Percentiles rank a stretch among this genome's conserved stretches.
Evolutionary conservation across 2,797 vertebrate genomes (phyloP).

Genomic region (Poecilia velifera): DNA sequence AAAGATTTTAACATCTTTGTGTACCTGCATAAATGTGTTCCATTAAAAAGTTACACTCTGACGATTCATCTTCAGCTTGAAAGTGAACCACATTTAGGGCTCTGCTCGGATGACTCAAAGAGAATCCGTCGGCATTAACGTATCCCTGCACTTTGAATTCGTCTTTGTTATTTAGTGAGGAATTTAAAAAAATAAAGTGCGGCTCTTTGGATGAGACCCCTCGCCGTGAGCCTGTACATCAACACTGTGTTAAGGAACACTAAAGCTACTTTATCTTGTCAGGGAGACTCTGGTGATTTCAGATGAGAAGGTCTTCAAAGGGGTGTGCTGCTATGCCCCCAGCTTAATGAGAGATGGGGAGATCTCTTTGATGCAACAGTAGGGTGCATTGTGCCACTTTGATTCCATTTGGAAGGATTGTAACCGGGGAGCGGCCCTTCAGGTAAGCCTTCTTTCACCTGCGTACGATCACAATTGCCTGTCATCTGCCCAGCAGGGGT

Average conservation of each 20-base stretch:
- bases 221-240: constrained; percentile 24
- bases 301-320: constrained; percentile 75
- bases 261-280: constrained; percentile 48
- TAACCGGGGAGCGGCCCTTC: constrained; percentile 56
- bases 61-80: constrained; percentile 21
- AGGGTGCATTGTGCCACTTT: constrained; percentile 73
- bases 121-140: constrained; percentile 7
- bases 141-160: background rate
- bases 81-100: constrained; percentile 16
- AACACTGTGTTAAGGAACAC: constrained; percentile 28
- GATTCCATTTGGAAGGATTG: constrained; percentile 76
- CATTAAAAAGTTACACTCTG: constrained; percentile 38
- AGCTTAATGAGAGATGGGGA: constrained; percentile 68
- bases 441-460: constrained; percentile 67
- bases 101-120: constrained; percentile 8
- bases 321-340: constrained; percentile 48
- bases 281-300: constrained; percentile 62
- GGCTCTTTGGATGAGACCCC: constrained; percentile 16
- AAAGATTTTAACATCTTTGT: constrained; percentile 42
- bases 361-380: constrained; percentile 76
- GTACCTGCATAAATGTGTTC: constrained; percentile 25
- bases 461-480: constrained; percentile 58
- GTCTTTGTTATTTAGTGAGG: constrained; percentile 6
- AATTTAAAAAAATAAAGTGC: constrained; percentile 19
- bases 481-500: constrained; percentile 71